A percentile compares a stretch with the other conserved stretches of the same genome.
Conservation (phyloP, 2,888 invertebrate genomes). For the Trilocha varians region DNA sequence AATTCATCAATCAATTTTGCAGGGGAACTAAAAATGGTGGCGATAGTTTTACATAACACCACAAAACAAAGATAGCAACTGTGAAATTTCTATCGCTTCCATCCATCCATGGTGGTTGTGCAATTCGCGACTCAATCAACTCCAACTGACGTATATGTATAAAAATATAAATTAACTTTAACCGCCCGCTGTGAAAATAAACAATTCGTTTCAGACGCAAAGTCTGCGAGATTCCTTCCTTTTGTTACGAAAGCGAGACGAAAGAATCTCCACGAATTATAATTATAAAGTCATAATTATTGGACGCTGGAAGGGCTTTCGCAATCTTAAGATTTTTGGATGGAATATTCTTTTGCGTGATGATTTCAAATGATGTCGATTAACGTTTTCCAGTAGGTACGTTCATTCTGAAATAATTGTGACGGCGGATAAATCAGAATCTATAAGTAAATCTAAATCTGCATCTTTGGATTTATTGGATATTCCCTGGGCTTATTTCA, state of each 20-base stretch:
- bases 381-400: not conserved
- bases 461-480: too few relatives aligned
- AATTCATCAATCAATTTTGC: too few relatives aligned
- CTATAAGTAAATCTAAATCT: too few relatives aligned
- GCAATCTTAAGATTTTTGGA: conserved; percentile 7
- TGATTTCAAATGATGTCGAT: not conserved
- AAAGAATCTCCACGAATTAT: conserved; percentile 11
- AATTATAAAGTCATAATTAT: conserved; percentile 11
- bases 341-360: not conserved
- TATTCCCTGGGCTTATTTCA: too few relatives aligned
- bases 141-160: not conserved
- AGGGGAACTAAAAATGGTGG: too few relatives aligned
- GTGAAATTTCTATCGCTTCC: too few relatives aligned
- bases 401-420: too few relatives aligned
- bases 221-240: conserved; percentile 13
- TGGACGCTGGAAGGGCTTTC: conserved; percentile 10
- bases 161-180: not conserved
- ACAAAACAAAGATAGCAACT: too few relatives aligned
- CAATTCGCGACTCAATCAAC: not conserved
- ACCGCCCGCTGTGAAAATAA: not conserved
- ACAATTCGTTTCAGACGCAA: conserved; percentile 1
- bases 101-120: not conserved
- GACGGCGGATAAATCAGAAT: too few relatives aligned
- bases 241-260: conserved; percentile 17
- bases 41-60: too few relatives aligned